These are phyloP conservation scores for Rhodophaea formosa DNA, from an alignment of 2,888 invertebrate genomes.

Conservation along the genomic window DNA sequence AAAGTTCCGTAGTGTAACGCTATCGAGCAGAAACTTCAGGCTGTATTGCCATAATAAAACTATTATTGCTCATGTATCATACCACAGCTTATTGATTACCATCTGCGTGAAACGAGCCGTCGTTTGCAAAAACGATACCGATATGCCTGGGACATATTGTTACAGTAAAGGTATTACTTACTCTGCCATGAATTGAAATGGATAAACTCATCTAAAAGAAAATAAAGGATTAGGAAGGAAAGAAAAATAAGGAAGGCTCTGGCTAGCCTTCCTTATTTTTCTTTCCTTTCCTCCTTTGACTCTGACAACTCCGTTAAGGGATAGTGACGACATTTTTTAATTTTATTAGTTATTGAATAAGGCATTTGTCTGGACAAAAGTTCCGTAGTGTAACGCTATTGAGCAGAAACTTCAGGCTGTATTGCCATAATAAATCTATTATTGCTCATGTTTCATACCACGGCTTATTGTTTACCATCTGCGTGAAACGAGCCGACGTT, in stretches of 20 bases:
- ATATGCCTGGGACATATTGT: conserved; percentile 3
- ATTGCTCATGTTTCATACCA: conserved; percentile 9
- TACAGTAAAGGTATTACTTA: neutral
- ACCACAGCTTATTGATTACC: conserved; percentile 15
- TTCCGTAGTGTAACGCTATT: neutral
- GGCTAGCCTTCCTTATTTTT: too few relatives aligned
- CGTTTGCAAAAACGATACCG: conserved; percentile 22
- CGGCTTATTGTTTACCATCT: conserved; percentile 18
- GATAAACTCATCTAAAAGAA: too few relatives aligned
- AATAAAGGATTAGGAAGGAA: neutral
- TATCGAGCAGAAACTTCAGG: conserved; percentile 1
- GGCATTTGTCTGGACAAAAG: too few relatives aligned
- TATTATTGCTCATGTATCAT: conserved; percentile 11
- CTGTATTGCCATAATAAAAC: conserved; percentile 12
- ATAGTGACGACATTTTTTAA: too few relatives aligned
- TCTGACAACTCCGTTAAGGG: too few relatives aligned
- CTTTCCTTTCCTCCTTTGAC: too few relatives aligned
- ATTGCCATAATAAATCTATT: conserved; percentile 15
- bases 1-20: neutral
- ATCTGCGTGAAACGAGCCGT: conserved; percentile 22
- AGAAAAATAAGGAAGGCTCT: too few relatives aligned
- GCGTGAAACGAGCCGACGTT: conserved; percentile 23
- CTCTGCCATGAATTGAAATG: too few relatives aligned
- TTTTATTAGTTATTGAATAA: too few relatives aligned
- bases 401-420: neutral